Evolutionary conservation across 2,113 vertebrate genomes (phyloP), one percentile per base, ranked within the genome.

Genomic region (Nannobrachium achirus): DNA sequence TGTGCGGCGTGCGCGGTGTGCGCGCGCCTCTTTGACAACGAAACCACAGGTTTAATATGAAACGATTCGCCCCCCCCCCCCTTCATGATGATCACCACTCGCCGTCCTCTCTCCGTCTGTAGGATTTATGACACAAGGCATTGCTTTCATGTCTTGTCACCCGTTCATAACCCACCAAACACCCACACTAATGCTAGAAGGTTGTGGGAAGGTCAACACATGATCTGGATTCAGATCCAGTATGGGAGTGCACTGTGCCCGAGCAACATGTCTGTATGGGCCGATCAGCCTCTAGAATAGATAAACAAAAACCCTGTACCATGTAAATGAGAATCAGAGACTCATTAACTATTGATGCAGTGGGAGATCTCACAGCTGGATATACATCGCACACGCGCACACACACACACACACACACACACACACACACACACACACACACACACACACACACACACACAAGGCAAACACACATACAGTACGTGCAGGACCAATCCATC

Each of bases 281-380:
- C 18, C 16, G 60, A 51, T 52, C 56, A 53, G 66, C 45, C 15
- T 3, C 25, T 33, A 65, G n/a, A n/a, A n/a, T 78, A 60, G 69
- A 72, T 53, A 80, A 86, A 86, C 63, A 87, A 71, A 74, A 78
- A 71, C 65, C 65, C 52, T 49, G 58, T 5, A 33, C 25, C 3
- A 33, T 41, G 70, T 83, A 78, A 86, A 81, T 75, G 79, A 65
- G 62, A 25, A 71, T 63, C 64, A 73, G 79, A 73, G 79, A 81
- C 63, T 87, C 79, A 89, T 91, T 77, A 88, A 88, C 79, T 83
- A 88, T 87, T 88, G 65, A 90, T 89, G 88, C 11, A 9, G 11
- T 60, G 80, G 72, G 84, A 82, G 77, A 76, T 73, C 69, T 78
- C 77, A 72, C 89, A 88, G 88, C 83, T 84, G 82, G 84, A 88